Evolutionary conservation across 2,888 invertebrate species (phyloP), one percentile per base, ranked within the genome.

Genomic region (Trachelus troglodyta): DNA sequence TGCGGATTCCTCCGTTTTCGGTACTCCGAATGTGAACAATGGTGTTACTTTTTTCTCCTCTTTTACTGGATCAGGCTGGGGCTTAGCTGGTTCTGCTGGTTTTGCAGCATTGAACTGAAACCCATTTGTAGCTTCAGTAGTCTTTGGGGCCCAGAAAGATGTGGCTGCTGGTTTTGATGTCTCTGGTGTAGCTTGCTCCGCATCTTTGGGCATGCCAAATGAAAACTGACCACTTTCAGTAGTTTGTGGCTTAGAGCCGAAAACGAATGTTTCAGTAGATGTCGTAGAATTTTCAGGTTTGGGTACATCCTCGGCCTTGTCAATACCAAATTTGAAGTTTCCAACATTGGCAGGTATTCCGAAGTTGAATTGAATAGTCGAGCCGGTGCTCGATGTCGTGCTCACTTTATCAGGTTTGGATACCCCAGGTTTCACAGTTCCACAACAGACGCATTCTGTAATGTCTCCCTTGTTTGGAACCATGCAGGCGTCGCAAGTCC

Each of bases 401-500:
- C 30, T 35, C 74, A 12, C 75, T 23, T 15, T 69, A 69, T 3
- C 69, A 11, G 79, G 82, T 34, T 82, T 81, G 3, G 85, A 81
- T 1, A 80, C 74, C 56, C 94, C 93, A 0, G 94, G 94, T 85
- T 94, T 94, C 0, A 92, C 85, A 69, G 93, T 92, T 81, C 93
- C 93, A 87, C 95, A 94, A 3, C 94, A 93, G 1, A 92, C 89
- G 88, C 95, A 95, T 76, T 92, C 92, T 0, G 75, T 85, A 0
- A 85, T 85, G 0, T 91, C 92, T 4, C 86, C 85, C 77, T 93
- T 91, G 84, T 94, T 95, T 75, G 90, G 91, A 2, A 94, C 89
- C 92, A 94, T 92, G 85, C 95, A 95, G 4, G 91, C 91, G 30
- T 91, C 87, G 84, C 95, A 95, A 80, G 93, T 92, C 95, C 95